Percentiles rank a stretch among this genome's conserved stretches.
These are phyloP conservation scores for Mesochorus sp. DNA, from an alignment of 2,888 invertebrate genomes.

Conservation along the genomic window DNA sequence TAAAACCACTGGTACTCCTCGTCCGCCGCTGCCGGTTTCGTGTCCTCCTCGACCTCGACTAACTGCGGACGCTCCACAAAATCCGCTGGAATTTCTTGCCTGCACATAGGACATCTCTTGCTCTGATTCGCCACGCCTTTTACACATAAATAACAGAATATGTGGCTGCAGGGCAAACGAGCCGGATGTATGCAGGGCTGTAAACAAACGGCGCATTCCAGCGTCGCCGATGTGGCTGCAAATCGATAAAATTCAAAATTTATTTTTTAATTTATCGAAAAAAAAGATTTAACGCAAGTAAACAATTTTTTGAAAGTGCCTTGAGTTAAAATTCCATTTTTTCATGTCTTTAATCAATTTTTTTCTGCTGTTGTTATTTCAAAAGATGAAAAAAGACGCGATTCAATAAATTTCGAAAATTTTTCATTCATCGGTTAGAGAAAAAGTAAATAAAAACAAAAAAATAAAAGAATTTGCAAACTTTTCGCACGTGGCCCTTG, in stretches of 20 bases:
- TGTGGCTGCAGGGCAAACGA: conserved; percentile 95
- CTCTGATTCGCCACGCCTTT: conserved; percentile 96
- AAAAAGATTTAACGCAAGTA: no score
- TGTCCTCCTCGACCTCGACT: conserved; percentile 84
- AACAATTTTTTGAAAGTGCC: no score
- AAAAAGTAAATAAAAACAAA: no score
- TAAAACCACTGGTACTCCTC: conserved; percentile 97
- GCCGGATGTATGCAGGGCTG: conserved; percentile 96
- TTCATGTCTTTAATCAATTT: no score
- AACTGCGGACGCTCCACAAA: conserved; percentile 93
- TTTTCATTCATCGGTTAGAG: no score
- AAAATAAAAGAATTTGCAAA: no score
- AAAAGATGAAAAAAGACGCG: no score
- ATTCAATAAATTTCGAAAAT: no score
- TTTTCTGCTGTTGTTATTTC: no score
- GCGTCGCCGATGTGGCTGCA: conserved; percentile 71
- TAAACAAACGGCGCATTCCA: conserved; percentile 96
- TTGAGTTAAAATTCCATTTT: no score
- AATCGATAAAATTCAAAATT: not conserved
- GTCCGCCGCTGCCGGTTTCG: conserved; percentile 82
- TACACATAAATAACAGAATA: conserved; percentile 97
- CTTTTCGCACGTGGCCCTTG: no score
- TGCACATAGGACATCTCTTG: conserved; percentile 95
- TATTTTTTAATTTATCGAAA: not conserved
- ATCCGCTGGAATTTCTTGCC: conserved; percentile 94